Evolutionary conservation across 2,113 vertebrate genomes (phyloP), one percentile per base, ranked within the genome.

Genomic region (Passer montanus): DNA sequence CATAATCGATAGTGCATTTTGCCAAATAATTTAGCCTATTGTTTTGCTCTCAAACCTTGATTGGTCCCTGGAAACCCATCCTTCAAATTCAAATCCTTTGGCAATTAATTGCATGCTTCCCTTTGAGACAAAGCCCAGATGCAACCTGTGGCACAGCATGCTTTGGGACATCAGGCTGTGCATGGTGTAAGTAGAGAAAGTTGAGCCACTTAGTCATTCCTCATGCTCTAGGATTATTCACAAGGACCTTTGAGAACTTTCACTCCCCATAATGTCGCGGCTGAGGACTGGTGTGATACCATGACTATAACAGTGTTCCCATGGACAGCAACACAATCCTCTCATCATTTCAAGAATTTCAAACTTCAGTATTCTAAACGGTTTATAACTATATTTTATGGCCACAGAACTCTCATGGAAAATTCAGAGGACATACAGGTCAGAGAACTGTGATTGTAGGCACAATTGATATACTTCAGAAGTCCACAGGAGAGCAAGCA

Each of bases 401-500:
- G n/a, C 13, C 10, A 11, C 6, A 66, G 33, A 64, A 64, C 5
- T 74, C 49, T n/a, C n/a, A 23, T 4, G 10, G 37, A 69, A 60
- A 89, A 66, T 2, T 4, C 35, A 64, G 30, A 64, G 11, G 12
- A 46, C 4, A 20, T 0, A 2, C 8, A 56, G 37, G 15, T 43
- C 23, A 66, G 26, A 44, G 6, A 0, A 0, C 39, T 30, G 20
- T 24, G 37, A n/a, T 9, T 7, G 9, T 46, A 11, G 14, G 16
- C 46, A 24, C 8, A 80, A 18, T 0, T 46, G 39, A 50, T 6
- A 17, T 72, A 4, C 11, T 39, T 18, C 30, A 44, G 44, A 80
- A 6, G 4, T 19, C 14, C 2, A 2, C 18, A 55, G n/a, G n/a
- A 58, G 5, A 21, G 52, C 0, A 3, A 46, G 5, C 3, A 6